phyloP scores from a whole-genome alignment of 2,113 vertebrate species.

The Tragulus kanchil region DNA sequence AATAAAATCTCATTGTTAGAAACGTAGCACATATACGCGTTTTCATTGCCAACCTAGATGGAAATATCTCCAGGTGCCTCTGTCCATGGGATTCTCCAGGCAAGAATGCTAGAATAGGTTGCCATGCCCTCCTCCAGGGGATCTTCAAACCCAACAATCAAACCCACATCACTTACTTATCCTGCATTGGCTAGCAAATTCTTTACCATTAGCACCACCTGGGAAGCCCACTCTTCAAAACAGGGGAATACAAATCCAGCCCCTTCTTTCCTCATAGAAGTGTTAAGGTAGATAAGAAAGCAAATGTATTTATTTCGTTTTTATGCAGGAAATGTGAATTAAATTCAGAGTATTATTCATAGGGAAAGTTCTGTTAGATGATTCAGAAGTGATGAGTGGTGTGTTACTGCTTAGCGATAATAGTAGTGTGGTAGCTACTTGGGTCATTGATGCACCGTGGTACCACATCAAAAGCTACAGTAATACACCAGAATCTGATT shows the following conservation, averaged over 20 bases:
- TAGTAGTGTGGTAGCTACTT: constrained; percentile 6
- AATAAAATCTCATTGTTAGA: constrained; percentile 67
- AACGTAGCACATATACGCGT: not conserved
- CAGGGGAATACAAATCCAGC: not conserved
- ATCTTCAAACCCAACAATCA: not conserved
- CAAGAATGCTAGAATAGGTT: not conserved
- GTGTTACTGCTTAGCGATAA: constrained; percentile 60
- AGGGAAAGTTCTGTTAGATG: not conserved
- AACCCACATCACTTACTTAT: not conserved
- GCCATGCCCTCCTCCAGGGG: not conserved
- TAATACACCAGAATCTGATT: constrained; percentile 56
- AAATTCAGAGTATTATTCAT: constrained; percentile 58
- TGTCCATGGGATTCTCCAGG: not conserved
- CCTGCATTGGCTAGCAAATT: not conserved
- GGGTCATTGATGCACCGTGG: not conserved
- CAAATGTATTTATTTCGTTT: constrained; percentile 47
- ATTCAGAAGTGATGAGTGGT: constrained; percentile 56
- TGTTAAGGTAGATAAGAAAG: constrained; percentile 33
- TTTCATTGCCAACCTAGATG: not conserved
- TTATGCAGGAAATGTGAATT: constrained; percentile 17
- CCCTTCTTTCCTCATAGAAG: constrained; percentile 35
- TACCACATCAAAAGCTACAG: constrained; percentile 64
- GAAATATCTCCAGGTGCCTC: not conserved
- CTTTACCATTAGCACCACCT: not conserved
- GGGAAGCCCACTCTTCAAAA: not conserved